Percentiles rank a stretch among this genome's conserved stretches.
These are phyloP conservation scores for Mellivora capensis DNA, from an alignment of 2,113 vertebrate genomes.

Conservation along the genomic window DNA sequence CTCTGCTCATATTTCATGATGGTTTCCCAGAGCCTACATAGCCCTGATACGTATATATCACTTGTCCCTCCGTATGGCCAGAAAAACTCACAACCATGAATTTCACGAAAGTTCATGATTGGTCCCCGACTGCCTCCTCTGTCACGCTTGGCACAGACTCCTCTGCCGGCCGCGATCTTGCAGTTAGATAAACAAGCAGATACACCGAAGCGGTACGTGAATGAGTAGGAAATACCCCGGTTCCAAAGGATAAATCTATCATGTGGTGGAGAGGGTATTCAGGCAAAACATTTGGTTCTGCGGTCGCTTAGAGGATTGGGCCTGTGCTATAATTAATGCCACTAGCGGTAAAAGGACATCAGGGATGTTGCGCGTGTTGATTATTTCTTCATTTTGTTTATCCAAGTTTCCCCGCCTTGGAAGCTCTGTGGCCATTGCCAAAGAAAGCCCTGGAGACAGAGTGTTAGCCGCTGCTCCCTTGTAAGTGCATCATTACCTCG, in stretches of 20 bases:
- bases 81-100: conserved; percentile 60
- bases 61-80: conserved; percentile 42
- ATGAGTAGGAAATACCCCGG: conserved; percentile 66
- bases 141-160: conserved; percentile 54
- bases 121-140: conserved; percentile 49
- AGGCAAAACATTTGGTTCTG: conserved; percentile 69
- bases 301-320: conserved; percentile 61
- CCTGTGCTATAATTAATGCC: conserved; percentile 80
- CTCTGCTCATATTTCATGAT: conserved; percentile 52
- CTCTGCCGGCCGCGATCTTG: conserved; percentile 65
- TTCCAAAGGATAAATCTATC: conserved; percentile 60
- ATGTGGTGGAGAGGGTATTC: conserved; percentile 43
- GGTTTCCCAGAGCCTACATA: background rate
- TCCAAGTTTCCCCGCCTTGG: conserved; percentile 78
- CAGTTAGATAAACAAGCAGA: conserved; percentile 63
- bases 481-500: conserved; percentile 85
- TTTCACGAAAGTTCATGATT: conserved; percentile 74
- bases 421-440: conserved; percentile 82
- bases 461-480: conserved; percentile 80
- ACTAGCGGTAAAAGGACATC: conserved; percentile 78
- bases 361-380: conserved; percentile 80
- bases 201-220: conserved; percentile 29
- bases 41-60: background rate
- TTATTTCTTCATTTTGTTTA: conserved; percentile 86
- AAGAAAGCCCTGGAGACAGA: conserved; percentile 81